These are phyloP conservation scores for Spinus olivaceus DNA, from an alignment of 2,797 vertebrate genomes.

Conservation along the genomic window DNA sequence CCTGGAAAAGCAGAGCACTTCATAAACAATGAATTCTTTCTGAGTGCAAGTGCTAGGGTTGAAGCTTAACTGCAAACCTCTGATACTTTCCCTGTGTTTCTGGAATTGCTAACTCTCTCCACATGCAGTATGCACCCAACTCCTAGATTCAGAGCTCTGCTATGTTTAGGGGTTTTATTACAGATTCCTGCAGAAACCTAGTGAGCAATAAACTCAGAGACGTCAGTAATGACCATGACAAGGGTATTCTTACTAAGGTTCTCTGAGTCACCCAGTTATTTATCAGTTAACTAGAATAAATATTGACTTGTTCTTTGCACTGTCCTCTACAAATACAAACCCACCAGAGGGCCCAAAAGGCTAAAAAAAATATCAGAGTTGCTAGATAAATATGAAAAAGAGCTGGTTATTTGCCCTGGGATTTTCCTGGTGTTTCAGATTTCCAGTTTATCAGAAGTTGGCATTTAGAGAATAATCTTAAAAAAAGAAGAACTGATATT, in stretches of 20 bases:
- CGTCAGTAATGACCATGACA: conserved; percentile 57
- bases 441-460: not conserved
- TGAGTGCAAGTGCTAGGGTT: not conserved
- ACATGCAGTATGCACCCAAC: rapidly evolving
- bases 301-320: conserved; percentile 69
- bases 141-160: not conserved
- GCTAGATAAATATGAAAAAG: conserved; percentile 31
- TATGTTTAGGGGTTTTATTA: not conserved
- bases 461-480: not conserved
- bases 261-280: conserved; percentile 55
- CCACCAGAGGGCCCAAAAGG: conserved; percentile 9
- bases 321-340: conserved; percentile 50
- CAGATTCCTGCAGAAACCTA: not conserved
- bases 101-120: not conserved
- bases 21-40: not conserved
- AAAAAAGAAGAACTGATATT: not conserved
- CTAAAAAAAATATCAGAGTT: not conserved
- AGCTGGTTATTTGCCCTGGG: not conserved
- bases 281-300: conserved; percentile 68
- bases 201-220: conserved; percentile 23
- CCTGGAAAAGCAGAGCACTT: not conserved
- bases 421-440: conserved; percentile 7
- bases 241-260: conserved; percentile 36
- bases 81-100: not conserved
- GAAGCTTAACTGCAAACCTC: not conserved